phyloP scores from a whole-genome alignment of 2,888 invertebrate species.

The Drosophila nigricruria region DNA sequence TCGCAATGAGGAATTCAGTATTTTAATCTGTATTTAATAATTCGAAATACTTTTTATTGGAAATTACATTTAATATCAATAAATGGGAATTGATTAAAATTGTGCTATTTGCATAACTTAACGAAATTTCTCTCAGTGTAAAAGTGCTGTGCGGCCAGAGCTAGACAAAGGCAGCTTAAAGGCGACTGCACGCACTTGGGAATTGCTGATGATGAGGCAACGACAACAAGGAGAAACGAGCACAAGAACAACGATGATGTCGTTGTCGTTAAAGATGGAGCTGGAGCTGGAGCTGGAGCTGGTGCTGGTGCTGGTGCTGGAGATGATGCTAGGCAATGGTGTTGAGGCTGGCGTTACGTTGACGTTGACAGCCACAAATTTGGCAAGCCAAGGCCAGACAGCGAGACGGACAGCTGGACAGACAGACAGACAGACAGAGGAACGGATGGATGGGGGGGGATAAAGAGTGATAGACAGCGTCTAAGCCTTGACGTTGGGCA shows the following conservation, averaged over 20 bases:
- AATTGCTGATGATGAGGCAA: constrained; percentile 57
- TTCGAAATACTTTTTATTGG: background rate
- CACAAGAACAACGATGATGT: constrained; percentile 48
- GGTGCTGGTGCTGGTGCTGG: constrained; percentile 7
- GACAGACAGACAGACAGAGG: background rate
- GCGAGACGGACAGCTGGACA: constrained; percentile 30
- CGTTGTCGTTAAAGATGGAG: constrained; percentile 28
- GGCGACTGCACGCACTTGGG: constrained; percentile 59
- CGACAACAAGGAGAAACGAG: constrained; percentile 22
- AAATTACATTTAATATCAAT: background rate
- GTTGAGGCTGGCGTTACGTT: constrained; percentile 36
- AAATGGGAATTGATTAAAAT: too few relatives aligned
- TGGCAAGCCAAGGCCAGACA: constrained; percentile 58
- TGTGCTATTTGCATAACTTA: too few relatives aligned
- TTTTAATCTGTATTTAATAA: too few relatives aligned
- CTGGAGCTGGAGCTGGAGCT: constrained; percentile 9
- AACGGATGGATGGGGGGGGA: background rate
- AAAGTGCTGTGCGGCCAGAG: background rate
- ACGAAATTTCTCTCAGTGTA: constrained; percentile 36
- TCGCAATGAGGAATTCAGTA: background rate
- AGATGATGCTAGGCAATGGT: constrained; percentile 19
- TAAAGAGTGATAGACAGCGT: constrained; percentile 23
- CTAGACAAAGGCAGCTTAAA: constrained; percentile 50
- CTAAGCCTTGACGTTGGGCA: constrained; percentile 43
- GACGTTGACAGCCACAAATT: constrained; percentile 74